A percentile compares a stretch with the other conserved stretches of the same genome.
Evolutionary conservation across 2,113 vertebrate species (phyloP).

Genomic region (Sorex fumeus): DNA sequence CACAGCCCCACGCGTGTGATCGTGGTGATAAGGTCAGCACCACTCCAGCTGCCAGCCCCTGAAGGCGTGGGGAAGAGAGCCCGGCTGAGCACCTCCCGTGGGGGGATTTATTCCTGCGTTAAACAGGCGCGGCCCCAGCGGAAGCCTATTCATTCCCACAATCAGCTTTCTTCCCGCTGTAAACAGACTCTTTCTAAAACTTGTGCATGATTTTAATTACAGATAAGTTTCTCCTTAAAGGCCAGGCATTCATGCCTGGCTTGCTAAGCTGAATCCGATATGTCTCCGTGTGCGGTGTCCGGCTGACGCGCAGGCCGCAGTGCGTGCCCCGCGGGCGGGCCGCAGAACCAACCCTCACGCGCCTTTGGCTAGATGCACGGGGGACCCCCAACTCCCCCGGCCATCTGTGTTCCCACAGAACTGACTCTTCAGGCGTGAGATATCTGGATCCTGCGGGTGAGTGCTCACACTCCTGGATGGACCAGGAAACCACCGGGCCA

Average conservation of each 20-base stretch:
- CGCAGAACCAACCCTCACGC: not conserved
- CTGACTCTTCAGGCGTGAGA: too few relatives aligned
- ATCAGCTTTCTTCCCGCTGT: constrained; percentile 87
- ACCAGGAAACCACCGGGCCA: not conserved
- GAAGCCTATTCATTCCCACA: constrained; percentile 87
- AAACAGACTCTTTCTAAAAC: constrained; percentile 91
- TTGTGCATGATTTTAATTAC: constrained; percentile 99
- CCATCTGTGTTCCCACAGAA: not conserved
- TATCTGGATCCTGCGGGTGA: too few relatives aligned
- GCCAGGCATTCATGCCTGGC: constrained; percentile 92
- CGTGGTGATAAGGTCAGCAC: not conserved
- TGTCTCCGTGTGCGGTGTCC: constrained; percentile 93
- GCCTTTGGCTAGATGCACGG: not conserved
- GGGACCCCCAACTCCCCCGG: fast-evolving
- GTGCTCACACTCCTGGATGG: too few relatives aligned
- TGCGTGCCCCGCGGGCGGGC: not conserved
- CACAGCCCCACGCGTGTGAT: not conserved
- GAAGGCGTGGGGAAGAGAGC: not conserved
- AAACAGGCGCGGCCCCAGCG: constrained; percentile 64
- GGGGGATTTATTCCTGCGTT: constrained; percentile 83
- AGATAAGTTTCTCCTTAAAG: constrained; percentile 97
- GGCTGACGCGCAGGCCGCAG: constrained; percentile 91
- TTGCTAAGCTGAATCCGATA: constrained; percentile 98
- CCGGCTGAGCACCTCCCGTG: fast-evolving
- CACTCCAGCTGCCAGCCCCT: not conserved